A percentile compares a stretch with the other conserved stretches of the same genome.
Evolutionary conservation across 92 coral and sea anemone species (phyloP).

Genomic region (Nematostella vectensis): DNA sequence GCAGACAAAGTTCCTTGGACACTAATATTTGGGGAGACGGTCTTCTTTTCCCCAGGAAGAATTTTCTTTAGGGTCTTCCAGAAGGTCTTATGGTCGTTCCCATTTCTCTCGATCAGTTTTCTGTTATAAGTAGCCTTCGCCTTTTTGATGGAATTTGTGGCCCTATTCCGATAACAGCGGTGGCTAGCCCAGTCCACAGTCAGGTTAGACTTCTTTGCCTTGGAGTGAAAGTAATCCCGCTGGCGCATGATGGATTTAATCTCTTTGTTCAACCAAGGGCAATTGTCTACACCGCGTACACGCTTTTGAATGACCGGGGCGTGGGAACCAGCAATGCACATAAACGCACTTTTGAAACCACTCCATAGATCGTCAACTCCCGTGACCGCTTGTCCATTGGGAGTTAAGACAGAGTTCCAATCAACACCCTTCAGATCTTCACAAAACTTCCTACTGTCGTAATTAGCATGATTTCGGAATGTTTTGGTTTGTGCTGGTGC

Average conservation of each 20-base stretch:
- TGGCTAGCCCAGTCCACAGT: constrained; percentile 30
- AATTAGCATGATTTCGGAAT: constrained; percentile 42
- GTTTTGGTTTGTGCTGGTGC: constrained; percentile 47
- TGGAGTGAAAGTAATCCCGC: constrained; percentile 27
- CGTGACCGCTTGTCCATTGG: constrained; percentile 21
- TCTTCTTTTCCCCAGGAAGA: constrained; percentile 33
- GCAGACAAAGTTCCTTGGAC: constrained; percentile 8
- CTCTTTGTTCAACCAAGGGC: constrained; percentile 39
- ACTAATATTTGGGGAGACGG: constrained; percentile 17
- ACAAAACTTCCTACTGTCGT: constrained; percentile 20
- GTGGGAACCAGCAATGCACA: constrained; percentile 36
- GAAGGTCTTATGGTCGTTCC: constrained; percentile 33
- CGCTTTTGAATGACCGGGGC: constrained; percentile 43
- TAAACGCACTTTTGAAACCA: constrained; percentile 19
- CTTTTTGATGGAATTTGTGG: too few relatives aligned
- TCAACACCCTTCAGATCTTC: constrained; percentile 33
- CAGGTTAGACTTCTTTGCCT: constrained; percentile 21
- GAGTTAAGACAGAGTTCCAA: constrained; percentile 19
- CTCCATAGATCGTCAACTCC: constrained; percentile 35
- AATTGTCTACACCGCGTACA: constrained; percentile 34
- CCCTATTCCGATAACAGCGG: neutral
- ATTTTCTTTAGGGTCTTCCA: constrained; percentile 44
- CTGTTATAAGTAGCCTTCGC: constrained; percentile 23
- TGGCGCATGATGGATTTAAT: constrained; percentile 36
- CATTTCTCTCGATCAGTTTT: constrained; percentile 18